Evolutionary conservation across 1,140 invertebrate species (phyloP), one percentile per base, ranked within the genome.

Genomic region (Lasioglossum baleicum): DNA sequence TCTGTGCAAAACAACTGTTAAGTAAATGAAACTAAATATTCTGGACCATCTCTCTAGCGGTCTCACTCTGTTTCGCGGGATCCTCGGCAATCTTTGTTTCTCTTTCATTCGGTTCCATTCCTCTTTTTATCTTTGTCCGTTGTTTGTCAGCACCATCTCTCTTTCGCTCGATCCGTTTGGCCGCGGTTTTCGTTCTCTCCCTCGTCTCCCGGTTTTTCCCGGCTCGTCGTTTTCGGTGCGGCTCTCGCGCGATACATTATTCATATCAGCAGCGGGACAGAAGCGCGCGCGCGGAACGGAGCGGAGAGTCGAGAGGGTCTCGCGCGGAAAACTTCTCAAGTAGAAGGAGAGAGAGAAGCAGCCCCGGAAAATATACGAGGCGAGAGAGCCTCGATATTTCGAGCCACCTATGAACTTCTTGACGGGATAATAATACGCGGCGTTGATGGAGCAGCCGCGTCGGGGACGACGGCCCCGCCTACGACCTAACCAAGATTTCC

Each of bases 171-270:
- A 35, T 48, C 44, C 44, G 44, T 11, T 48, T 10, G 44, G 44
- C 44, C 44, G 44, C 8, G 8, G 8, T 48, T 48, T 48, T 48
- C 44, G 44, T 10, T 11, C 13, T 13, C 44, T 48, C 44, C 44
- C 44, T 48, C 44, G 44, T 48, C 44, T 13, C 10, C 2, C 44
- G 44, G 44, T 48, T 48, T 48, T 48, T 48, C 44, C 44, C 44
- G 44, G 44, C 44, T 48, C 44, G 44, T 48, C 44, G 44, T 48
- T 73, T 63, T 75, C 72, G 44, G 63, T 75, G 80, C 72, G 79
- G 53, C 73, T 56, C 65, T 56, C 65, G 83, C 79, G 73, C 81
- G 82, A 87, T 89, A 85, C 87, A 89, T 89, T 89, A 89, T 89
- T 88, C 87, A 88, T 89, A 88, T 79, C 75, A 75, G 69, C 74